Conservation (phyloP, 2,797 vertebrate genomes). For the Peromyscus melanophrys region DNA sequence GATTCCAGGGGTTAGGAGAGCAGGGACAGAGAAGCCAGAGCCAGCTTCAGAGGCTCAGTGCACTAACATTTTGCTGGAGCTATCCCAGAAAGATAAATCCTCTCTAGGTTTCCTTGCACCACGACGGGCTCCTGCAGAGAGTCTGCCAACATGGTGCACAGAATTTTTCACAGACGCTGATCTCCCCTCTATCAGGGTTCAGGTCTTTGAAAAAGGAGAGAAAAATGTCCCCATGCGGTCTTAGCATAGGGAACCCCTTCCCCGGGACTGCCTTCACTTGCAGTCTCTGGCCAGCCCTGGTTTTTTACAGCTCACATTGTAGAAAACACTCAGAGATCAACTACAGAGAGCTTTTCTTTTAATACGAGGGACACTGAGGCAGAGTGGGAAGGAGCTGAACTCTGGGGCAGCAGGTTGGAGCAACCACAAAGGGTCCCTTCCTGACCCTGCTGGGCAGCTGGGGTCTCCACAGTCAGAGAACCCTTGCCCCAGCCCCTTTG, state of each 20-base stretch:
- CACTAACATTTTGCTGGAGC: background rate
- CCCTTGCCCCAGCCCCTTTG: slow-evolving; percentile 27
- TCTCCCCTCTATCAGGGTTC: background rate
- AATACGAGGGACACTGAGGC: slow-evolving; percentile 64
- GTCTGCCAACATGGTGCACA: accelerated
- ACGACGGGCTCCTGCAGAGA: background rate
- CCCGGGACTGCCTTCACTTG: background rate
- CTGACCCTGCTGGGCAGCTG: background rate
- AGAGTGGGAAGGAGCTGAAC: background rate
- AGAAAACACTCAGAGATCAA: background rate
- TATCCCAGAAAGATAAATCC: slow-evolving; percentile 33
- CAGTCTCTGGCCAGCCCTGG: background rate
- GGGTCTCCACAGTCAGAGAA: background rate
- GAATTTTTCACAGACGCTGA: background rate
- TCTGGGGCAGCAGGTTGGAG: background rate
- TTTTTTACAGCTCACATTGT: background rate
- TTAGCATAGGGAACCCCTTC: background rate
- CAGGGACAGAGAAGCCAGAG: background rate
- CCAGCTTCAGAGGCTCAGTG: accelerated
- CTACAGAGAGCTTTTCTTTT: background rate
- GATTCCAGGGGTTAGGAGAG: background rate
- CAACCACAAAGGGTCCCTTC: background rate
- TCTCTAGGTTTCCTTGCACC: background rate
- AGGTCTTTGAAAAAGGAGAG: background rate
- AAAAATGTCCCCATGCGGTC: background rate